Percentiles rank a stretch among this genome's conserved stretches.
Evolutionary conservation across 2,113 vertebrate genomes (phyloP).

Genomic region (Triplophysa tibetana): DNA sequence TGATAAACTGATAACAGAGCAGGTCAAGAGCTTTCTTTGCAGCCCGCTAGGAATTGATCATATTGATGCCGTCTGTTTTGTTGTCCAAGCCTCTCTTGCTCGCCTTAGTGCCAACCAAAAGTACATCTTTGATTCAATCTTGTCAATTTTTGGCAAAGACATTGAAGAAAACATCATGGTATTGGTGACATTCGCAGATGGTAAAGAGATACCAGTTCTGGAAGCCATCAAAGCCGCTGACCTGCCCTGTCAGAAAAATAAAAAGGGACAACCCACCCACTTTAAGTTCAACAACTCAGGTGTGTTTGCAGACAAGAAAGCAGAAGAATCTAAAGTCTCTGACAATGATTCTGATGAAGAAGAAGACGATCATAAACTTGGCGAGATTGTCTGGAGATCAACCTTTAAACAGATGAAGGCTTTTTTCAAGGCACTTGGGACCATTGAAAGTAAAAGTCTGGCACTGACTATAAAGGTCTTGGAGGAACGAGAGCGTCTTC

Average conservation of each 20-base stretch:
- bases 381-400: constrained; percentile 30
- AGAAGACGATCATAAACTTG: not conserved
- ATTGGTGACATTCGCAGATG: constrained; percentile 58
- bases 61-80: constrained; percentile 59
- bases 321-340: not conserved
- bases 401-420: constrained; percentile 45
- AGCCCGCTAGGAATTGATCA: constrained; percentile 47
- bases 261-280: constrained; percentile 47
- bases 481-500: constrained; percentile 49
- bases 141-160: constrained; percentile 61
- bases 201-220: constrained; percentile 50
- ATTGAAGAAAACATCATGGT: constrained; percentile 57
- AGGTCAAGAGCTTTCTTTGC: constrained; percentile 50
- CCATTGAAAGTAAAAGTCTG: constrained; percentile 46
- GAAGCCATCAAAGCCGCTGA: constrained; percentile 50
- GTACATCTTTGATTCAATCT: constrained; percentile 59
- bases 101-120: constrained; percentile 49
- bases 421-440: constrained; percentile 46
- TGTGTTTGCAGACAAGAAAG: constrained; percentile 42
- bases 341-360: constrained; percentile 23
- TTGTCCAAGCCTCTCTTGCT: constrained; percentile 55
- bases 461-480: constrained; percentile 49
- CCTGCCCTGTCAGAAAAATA: constrained; percentile 54
- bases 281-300: constrained; percentile 58
- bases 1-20: constrained; percentile 45